These are phyloP conservation scores for Telenomus remus DNA, from an alignment of 1,140 invertebrate species.

Conservation along the genomic window DNA sequence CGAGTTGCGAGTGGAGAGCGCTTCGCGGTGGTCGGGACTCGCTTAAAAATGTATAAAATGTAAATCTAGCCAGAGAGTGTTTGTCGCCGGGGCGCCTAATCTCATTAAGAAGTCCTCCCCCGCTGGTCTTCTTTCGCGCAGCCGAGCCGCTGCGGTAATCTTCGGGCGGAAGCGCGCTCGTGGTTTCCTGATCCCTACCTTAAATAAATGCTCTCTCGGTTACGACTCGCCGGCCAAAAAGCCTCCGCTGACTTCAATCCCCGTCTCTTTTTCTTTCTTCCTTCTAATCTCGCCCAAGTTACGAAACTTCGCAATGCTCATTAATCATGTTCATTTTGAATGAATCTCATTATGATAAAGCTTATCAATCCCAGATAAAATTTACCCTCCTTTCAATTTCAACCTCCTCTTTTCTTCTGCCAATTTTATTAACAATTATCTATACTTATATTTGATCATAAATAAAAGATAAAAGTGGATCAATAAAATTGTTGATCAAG, in stretches of 20 bases:
- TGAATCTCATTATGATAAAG: constrained; percentile 21
- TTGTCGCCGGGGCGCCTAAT: constrained; percentile 71
- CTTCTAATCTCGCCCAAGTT: constrained; percentile 37
- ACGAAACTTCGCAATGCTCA: constrained; percentile 32
- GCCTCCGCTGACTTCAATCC: constrained; percentile 46
- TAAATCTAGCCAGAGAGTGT: constrained; percentile 72
- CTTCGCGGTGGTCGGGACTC: constrained; percentile 20
- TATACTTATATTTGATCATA: too few relatives aligned
- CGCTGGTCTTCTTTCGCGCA: constrained; percentile 60
- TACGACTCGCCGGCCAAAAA: constrained; percentile 61
- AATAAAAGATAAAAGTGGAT: too few relatives aligned
- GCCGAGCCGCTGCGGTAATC: constrained; percentile 66
- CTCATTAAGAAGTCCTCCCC: constrained; percentile 76
- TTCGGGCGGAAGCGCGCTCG: constrained; percentile 66
- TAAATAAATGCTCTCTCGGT: constrained; percentile 72
- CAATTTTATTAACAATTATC: not conserved
- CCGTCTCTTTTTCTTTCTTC: constrained; percentile 52
- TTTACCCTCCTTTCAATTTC: not conserved
- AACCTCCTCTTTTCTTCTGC: constrained; percentile 3
- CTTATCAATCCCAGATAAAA: constrained; percentile 3
- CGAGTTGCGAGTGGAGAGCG: constrained; percentile 37
- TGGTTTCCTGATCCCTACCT: constrained; percentile 69
- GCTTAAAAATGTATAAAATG: constrained; percentile 75
- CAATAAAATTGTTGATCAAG: too few relatives aligned
- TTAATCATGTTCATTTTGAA: constrained; percentile 43